Percentiles rank a stretch among this genome's conserved stretches.
Evolutionary conservation across 2,113 vertebrate species (phyloP).

Genomic region (Cettia cetti): DNA sequence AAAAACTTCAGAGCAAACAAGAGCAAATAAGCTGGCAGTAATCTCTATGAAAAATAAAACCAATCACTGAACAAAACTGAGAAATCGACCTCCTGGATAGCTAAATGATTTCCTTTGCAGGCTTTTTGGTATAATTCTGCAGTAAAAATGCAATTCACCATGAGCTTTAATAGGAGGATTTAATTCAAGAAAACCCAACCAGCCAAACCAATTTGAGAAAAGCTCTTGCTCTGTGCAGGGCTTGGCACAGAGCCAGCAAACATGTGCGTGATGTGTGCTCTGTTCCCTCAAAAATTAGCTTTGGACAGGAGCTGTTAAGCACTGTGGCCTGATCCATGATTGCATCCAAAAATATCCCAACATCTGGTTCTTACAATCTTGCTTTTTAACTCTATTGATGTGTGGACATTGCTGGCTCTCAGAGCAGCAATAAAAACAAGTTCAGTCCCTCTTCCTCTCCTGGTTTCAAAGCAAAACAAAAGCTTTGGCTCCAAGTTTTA

Average conservation of each 20-base stretch:
- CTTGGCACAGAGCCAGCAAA: background rate
- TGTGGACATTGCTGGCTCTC: background rate
- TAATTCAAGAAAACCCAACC: background rate
- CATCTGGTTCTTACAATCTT: background rate
- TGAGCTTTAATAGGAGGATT: background rate
- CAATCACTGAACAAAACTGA: background rate
- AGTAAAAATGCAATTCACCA: background rate
- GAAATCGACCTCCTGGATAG: background rate
- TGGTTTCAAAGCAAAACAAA: background rate
- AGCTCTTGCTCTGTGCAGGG: background rate
- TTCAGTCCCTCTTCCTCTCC: background rate
- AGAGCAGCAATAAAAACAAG: background rate
- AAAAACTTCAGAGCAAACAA: background rate
- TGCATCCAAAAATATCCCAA: slow-evolving; percentile 27
- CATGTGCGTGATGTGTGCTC: fast-evolving
- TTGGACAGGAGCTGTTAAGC: background rate
- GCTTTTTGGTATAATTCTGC: background rate
- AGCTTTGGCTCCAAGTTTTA: background rate
- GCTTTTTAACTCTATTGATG: background rate
- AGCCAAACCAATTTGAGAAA: background rate
- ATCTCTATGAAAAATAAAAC: background rate
- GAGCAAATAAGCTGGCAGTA: background rate
- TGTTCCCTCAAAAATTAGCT: background rate
- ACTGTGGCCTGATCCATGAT: background rate
- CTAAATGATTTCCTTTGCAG: background rate